Evolutionary conservation across 2,113 vertebrate species (phyloP).

Genomic region (Salvator merianae): DNA sequence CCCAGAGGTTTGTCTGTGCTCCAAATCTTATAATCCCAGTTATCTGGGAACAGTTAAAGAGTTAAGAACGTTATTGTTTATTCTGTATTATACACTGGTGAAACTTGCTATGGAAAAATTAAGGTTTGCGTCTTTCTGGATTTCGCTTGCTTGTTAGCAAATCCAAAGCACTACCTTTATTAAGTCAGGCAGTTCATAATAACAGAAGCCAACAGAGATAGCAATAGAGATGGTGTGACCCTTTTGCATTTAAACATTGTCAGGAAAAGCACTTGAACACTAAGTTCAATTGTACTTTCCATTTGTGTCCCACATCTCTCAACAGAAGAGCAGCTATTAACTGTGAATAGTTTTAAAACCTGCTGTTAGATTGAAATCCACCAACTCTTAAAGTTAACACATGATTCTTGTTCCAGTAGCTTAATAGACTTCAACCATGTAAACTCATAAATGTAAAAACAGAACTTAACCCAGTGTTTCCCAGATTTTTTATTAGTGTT

Average conservation of each 20-base stretch:
- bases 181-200: conserved; percentile 36
- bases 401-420: background rate
- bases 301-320: conserved; percentile 21
- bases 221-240: conserved; percentile 31
- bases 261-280: conserved; percentile 43
- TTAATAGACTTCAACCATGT: background rate
- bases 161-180: conserved; percentile 28
- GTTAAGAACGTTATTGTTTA: background rate
- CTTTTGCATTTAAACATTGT: conserved; percentile 34
- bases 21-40: background rate
- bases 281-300: conserved; percentile 48
- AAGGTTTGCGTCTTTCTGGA: conserved; percentile 7
- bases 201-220: conserved; percentile 42
- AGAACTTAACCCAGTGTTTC: background rate
- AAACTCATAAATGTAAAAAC: background rate
- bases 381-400: background rate
- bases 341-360: conserved; percentile 22
- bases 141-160: conserved; percentile 13
- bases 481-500: background rate
- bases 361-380: conserved; percentile 3
- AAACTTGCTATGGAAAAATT: background rate
- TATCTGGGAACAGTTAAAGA: background rate
- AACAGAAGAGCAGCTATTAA: conserved; percentile 41
- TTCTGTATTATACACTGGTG: background rate
- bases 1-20: background rate